Evolutionary conservation across 1,140 invertebrate genomes (phyloP).

Genomic region (Campoletis sonorensis): DNA sequence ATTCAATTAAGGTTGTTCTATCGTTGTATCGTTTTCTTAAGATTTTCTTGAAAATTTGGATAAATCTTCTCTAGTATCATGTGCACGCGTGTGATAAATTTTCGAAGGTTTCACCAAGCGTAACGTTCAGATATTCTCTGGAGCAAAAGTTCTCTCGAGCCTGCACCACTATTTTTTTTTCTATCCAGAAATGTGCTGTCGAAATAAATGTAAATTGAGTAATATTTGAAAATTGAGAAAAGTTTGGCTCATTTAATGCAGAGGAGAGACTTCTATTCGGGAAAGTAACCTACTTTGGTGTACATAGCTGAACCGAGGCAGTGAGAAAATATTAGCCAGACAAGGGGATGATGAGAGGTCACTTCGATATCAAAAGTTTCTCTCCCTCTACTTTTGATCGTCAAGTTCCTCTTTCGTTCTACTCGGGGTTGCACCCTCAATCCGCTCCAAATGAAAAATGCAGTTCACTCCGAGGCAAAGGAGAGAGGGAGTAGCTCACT

Average conservation of each 20-base stretch:
- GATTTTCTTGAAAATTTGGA: too few species aligned
- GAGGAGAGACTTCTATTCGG: background rate
- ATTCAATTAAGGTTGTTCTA: too few species aligned
- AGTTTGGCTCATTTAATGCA: background rate
- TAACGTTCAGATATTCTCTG: too few species aligned
- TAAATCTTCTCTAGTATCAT: too few species aligned
- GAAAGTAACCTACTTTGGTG: background rate
- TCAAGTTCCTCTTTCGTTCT: background rate
- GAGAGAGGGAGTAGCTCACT: constrained; percentile 53
- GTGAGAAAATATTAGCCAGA: constrained; percentile 37
- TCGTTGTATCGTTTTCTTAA: too few species aligned
- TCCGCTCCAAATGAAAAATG: constrained; percentile 57
- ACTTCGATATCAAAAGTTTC: constrained; percentile 17
- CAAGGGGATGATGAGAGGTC: constrained; percentile 35
- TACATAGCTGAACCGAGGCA: background rate
- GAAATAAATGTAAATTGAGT: too few species aligned
- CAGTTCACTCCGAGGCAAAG: constrained; percentile 48
- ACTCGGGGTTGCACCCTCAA: constrained; percentile 23
- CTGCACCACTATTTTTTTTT: too few species aligned
- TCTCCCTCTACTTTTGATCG: background rate
- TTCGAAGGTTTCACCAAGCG: too few species aligned
- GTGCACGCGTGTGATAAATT: too few species aligned
- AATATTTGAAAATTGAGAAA: background rate
- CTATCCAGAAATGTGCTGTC: too few species aligned
- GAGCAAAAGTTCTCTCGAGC: too few species aligned